Evolutionary conservation across 1,140 invertebrate genomes (phyloP).

Genomic region (Caerostris extrusa): DNA sequence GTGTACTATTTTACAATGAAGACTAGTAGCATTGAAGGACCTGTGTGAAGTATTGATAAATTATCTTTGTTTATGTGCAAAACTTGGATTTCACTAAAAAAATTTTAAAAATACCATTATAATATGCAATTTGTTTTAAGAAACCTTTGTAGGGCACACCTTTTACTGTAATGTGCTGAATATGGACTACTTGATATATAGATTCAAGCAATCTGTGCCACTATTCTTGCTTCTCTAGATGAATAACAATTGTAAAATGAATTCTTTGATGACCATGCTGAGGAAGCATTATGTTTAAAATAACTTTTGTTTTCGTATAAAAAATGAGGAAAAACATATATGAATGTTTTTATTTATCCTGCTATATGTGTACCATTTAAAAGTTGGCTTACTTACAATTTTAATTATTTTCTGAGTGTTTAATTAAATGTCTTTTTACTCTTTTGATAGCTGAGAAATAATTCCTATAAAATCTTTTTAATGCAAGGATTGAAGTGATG

Average conservation of each 20-base stretch:
- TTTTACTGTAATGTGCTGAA: neutral
- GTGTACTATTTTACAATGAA: conserved; percentile 95
- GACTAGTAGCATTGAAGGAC: conserved; percentile 89
- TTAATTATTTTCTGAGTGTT: no score
- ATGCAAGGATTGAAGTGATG: no score
- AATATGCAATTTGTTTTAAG: neutral
- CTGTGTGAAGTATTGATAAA: conserved; percentile 20
- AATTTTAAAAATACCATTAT: neutral
- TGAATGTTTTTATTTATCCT: no score
- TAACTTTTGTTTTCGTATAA: no score
- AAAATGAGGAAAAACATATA: no score
- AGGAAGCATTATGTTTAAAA: no score
- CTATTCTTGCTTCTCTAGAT: neutral
- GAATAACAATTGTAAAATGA: neutral
- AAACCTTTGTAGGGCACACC: neutral
- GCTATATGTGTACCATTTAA: no score
- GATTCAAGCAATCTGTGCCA: neutral
- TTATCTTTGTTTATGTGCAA: neutral
- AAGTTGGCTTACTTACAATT: no score
- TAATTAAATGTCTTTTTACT: no score
- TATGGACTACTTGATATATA: neutral
- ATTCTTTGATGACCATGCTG: neutral
- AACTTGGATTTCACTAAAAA: neutral
- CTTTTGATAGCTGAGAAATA: no score
- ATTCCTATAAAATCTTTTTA: no score